A percentile compares a stretch with the other conserved stretches of the same genome.
phyloP scores from a whole-genome alignment of 2,888 invertebrate genomes.

The Trichacis sp. region DNA sequence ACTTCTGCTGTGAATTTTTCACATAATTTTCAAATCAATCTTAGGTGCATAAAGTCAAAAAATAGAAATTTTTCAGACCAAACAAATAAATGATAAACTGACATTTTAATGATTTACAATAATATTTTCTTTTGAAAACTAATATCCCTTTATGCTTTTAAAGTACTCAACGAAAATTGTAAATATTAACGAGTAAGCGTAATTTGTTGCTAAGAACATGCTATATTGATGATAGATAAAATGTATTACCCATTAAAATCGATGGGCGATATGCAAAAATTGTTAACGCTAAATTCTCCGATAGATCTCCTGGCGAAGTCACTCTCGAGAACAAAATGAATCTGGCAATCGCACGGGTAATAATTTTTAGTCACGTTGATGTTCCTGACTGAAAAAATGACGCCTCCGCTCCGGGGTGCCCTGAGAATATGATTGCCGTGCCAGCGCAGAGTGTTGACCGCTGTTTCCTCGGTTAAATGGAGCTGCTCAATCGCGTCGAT shows the following conservation, averaged over 20 bases:
- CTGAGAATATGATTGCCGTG: slow-evolving; percentile 88
- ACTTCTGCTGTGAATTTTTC: too few species aligned
- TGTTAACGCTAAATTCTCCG: slow-evolving; percentile 71
- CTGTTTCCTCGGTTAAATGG: slow-evolving; percentile 78
- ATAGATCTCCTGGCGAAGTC: slow-evolving; percentile 79
- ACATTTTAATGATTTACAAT: too few species aligned
- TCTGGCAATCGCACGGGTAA: slow-evolving; percentile 89
- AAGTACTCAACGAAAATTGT: too few species aligned
- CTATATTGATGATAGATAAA: too few species aligned
- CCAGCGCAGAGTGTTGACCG: slow-evolving; percentile 79
- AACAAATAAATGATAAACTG: too few species aligned
- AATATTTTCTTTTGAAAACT: too few species aligned
- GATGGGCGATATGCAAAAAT: slow-evolving; percentile 88
- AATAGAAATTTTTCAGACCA: too few species aligned
- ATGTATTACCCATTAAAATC: slow-evolving; percentile 78
- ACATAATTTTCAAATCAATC: too few species aligned
- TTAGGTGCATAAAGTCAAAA: too few species aligned
- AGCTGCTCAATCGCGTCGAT: slow-evolving; percentile 85
- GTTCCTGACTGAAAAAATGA: slow-evolving; percentile 79
- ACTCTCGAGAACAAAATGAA: slow-evolving; percentile 81
- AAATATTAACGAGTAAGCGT: too few species aligned
- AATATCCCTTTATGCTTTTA: too few species aligned
- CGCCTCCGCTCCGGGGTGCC: slow-evolving; percentile 76
- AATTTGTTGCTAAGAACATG: too few species aligned
- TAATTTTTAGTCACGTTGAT: slow-evolving; percentile 83